Conservation (phyloP, 2,888 invertebrate genomes). For the Spodoptera picta region DNA sequence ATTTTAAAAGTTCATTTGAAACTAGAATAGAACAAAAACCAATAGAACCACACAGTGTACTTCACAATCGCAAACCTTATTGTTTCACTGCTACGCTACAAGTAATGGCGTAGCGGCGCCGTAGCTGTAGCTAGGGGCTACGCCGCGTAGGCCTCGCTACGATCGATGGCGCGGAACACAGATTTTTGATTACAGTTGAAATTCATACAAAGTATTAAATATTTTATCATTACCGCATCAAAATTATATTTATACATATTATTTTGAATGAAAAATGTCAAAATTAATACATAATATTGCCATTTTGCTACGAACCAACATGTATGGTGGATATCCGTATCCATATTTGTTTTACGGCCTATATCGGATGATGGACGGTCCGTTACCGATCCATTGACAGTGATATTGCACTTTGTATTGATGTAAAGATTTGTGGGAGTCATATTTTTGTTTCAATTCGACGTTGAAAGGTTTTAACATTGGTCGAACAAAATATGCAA, state of each 20-base stretch:
- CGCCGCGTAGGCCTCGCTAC: constrained; percentile 54
- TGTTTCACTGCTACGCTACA: constrained; percentile 45
- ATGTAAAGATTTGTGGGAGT: constrained; percentile 22
- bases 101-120: constrained; percentile 59
- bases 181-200: constrained; percentile 31
- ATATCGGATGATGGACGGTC: constrained; percentile 35
- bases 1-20: too few relatives aligned
- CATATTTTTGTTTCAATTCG: constrained; percentile 34
- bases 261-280: not conserved
- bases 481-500: not conserved
- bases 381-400: constrained; percentile 20
- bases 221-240: constrained; percentile 10
- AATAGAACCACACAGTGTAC: not conserved
- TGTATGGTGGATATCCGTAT: constrained; percentile 13
- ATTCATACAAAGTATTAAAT: constrained; percentile 21
- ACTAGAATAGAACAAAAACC: too few relatives aligned
- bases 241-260: constrained; percentile 1
- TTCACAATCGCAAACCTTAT: constrained; percentile 35
- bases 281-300: constrained; percentile 11
- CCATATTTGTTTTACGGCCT: constrained; percentile 33
- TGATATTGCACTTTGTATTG: constrained; percentile 37
- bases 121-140: constrained; percentile 49
- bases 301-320: constrained; percentile 7
- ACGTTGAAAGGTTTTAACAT: constrained; percentile 13
- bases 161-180: constrained; percentile 28